Evolutionary conservation across 2,797 vertebrate species (phyloP).

Genomic region (Crenichthys baileyi): DNA sequence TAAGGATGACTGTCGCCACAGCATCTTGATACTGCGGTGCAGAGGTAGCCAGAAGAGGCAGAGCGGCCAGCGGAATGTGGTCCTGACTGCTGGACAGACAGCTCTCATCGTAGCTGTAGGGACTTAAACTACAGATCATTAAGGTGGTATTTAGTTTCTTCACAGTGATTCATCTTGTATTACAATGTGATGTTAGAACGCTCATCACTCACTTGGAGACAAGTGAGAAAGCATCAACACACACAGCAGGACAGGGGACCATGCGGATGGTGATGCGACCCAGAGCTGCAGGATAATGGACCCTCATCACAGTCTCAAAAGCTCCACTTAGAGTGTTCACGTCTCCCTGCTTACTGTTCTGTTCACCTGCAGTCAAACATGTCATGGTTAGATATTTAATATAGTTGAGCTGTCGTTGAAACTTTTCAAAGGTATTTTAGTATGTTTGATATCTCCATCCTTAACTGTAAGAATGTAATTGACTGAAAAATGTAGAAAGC

Average conservation of each 20-base stretch:
- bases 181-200: background rate
- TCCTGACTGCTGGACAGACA: conserved; percentile 98
- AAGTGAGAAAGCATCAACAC: conserved; percentile 92
- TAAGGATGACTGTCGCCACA: conserved; percentile 89
- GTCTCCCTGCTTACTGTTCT: conserved; percentile 93
- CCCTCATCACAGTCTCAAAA: conserved; percentile 94
- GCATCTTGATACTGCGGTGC: conserved; percentile 97
- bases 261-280: conserved; percentile 90
- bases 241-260: conserved; percentile 95
- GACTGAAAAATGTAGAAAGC: background rate
- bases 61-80: conserved; percentile 94
- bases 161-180: background rate
- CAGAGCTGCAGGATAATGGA: conserved; percentile 92
- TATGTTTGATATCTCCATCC: background rate
- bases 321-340: conserved; percentile 90
- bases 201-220: conserved; percentile 89
- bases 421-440: background rate
- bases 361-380: conserved; percentile 81
- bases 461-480: background rate
- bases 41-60: conserved; percentile 93
- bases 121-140: conserved; percentile 86
- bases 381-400: background rate
- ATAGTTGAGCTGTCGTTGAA: background rate
- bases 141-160: conserved; percentile 5
- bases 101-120: conserved; percentile 94